Conservation (phyloP, 2,888 invertebrate genomes). For the Athripsodes cinereus region DNA sequence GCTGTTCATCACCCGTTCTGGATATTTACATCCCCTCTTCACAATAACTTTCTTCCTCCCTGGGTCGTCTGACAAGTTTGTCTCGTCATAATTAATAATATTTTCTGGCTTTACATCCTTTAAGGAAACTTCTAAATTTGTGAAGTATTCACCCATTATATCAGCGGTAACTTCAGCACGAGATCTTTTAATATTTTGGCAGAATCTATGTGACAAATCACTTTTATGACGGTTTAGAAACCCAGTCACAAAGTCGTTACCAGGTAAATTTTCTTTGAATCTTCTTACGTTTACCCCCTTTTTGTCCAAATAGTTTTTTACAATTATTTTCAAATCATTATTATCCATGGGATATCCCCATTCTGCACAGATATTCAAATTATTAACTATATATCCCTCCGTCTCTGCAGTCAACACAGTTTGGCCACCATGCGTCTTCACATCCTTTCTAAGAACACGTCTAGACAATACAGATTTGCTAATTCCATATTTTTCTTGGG, state of each 20-base stretch:
- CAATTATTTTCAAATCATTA: background rate
- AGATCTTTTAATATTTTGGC: background rate
- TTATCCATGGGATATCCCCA: background rate
- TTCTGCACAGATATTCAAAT: background rate
- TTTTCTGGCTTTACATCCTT: constrained; percentile 1
- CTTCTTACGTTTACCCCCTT: background rate
- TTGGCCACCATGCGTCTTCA: background rate
- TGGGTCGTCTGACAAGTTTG: constrained; percentile 14
- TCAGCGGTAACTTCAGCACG: background rate
- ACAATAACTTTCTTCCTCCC: constrained; percentile 10
- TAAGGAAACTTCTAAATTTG: background rate
- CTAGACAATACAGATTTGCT: no score
- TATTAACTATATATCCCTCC: background rate
- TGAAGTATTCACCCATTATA: background rate
- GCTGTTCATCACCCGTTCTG: no score
- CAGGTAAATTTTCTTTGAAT: background rate
- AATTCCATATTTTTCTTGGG: no score
- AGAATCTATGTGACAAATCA: background rate
- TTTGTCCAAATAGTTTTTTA: background rate
- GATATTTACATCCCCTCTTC: no score
- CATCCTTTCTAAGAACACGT: background rate
- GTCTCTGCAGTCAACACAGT: background rate
- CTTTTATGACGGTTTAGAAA: no score
- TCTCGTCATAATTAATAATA: constrained; percentile 18
- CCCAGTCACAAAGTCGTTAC: background rate